phyloP scores from a whole-genome alignment of 2,113 vertebrate genomes.

The Poeciliopsis prolifica region DNA sequence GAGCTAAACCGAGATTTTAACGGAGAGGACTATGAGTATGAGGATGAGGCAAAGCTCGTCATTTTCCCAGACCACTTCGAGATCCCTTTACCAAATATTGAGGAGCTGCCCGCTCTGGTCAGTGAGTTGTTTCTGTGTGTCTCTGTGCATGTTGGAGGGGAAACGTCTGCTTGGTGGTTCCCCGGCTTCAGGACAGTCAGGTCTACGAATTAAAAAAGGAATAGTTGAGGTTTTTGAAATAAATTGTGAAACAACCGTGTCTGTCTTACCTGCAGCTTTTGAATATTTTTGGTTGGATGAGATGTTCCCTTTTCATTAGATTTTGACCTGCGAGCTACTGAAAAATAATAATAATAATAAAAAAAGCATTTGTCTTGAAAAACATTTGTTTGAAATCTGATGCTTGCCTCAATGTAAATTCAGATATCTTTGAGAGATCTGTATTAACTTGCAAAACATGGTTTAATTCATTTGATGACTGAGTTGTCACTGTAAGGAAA shows the following conservation, averaged over 20 bases:
- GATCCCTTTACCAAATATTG: constrained; percentile 98
- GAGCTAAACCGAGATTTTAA: constrained; percentile 92
- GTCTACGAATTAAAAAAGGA: background rate
- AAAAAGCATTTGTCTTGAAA: background rate
- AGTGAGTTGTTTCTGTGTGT: constrained; percentile 81
- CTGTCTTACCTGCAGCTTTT: background rate
- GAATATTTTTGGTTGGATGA: background rate
- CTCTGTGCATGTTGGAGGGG: constrained; percentile 45
- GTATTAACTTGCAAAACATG: background rate
- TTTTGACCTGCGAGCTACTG: background rate
- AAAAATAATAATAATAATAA: background rate
- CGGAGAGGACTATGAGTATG: constrained; percentile 93
- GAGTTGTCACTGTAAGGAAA: background rate
- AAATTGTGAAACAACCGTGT: background rate
- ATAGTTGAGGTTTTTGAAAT: background rate
- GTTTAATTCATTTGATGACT: background rate
- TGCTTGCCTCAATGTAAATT: background rate
- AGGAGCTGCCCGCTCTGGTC: constrained; percentile 97
- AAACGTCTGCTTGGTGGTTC: constrained; percentile 40
- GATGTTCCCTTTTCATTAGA: background rate
- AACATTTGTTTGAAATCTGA: background rate
- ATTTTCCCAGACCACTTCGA: constrained; percentile 99
- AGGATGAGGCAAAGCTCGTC: constrained; percentile 97
- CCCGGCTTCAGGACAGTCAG: background rate
- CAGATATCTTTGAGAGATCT: background rate